Base-by-base conservation (phyloP, 1,140 invertebrate species). In the Macrosteles quadrilineatus region DNA sequence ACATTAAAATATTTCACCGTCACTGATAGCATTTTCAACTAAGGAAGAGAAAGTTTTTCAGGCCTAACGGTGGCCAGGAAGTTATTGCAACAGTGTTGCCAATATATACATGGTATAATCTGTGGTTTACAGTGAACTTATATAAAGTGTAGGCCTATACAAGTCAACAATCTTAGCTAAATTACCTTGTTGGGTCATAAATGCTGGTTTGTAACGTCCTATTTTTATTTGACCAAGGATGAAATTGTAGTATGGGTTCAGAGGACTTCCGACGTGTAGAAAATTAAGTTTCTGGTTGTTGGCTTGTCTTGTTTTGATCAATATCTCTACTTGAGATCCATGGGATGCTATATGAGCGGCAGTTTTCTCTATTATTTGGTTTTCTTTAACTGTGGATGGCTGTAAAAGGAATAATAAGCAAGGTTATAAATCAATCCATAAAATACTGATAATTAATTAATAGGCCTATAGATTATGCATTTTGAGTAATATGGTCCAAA, bases 281-380 rank as follows among this genome's bases (percentile, higher is more conserved):
- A 99, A 99, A 62, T 91, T 85, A 83, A 99, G 99, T 81, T 97
- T 94, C 1, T 89, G 84, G 83, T 99, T 99, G 74, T 91, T 89
- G 0, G 92, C 86, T 80, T 99, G 98, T 81, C 98, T 99, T 9
- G 96, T 93, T 83, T 98, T 98, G 67, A 99, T 90, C 0, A 99
- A 85, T 66, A 99, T 98, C 83, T 99, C 97, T 96, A 99, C 98
- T 83, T 99, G 98, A 31, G 89, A 85, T 0, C 97, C 97, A 80
- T 99, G 96, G 50, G 87, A 85, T 70, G 92, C 91, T 72, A 99
- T 95, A 83, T 99, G 99, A 62, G 89, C 83, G 0, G 97, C 96
- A 0, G 98, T 99, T 82, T 97, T 98, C 78, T 97, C 95, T 77
- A 99, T 98, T 65, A 98, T 94, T 2, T 92, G 90, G 81, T 98